These are phyloP conservation scores for Elachura formosa DNA, from an alignment of 2,113 vertebrate species.

Conservation along the genomic window DNA sequence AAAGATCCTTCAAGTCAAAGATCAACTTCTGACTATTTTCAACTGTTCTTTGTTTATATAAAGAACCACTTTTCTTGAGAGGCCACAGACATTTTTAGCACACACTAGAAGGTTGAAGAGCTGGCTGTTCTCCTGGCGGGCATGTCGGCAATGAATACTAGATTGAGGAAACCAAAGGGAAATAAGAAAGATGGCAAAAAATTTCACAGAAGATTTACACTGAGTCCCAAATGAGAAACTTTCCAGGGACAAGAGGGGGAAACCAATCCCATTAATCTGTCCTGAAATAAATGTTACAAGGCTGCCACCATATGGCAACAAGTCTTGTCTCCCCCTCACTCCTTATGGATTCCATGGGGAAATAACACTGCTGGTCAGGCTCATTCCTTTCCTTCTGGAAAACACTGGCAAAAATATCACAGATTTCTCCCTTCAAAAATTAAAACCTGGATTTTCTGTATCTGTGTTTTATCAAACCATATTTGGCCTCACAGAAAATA, in stretches of 20 bases:
- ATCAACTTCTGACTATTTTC: neutral
- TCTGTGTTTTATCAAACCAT: neutral
- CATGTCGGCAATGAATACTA: slow-evolving; percentile 44
- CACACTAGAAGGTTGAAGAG: neutral
- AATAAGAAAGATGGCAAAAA: slow-evolving; percentile 36
- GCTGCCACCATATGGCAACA: slow-evolving; percentile 45
- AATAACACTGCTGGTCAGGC: neutral
- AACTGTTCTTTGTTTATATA: neutral
- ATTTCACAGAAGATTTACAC: slow-evolving; percentile 54
- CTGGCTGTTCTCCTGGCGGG: slow-evolving; percentile 1
- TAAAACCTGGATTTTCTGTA: neutral
- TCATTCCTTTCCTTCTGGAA: neutral
- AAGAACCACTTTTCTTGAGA: neutral
- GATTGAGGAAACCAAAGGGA: slow-evolving; percentile 40
- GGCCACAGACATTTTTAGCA: neutral
- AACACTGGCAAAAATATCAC: neutral
- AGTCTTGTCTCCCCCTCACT: fast-evolving
- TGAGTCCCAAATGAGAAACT: neutral
- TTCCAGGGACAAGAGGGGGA: neutral
- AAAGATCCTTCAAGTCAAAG: neutral
- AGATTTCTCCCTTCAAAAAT: neutral
- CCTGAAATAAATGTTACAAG: slow-evolving; percentile 20
- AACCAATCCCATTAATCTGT: neutral
- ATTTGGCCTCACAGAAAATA: neutral
- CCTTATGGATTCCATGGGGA: neutral